These are phyloP conservation scores for Belgica antarctica DNA, from an alignment of 2,888 invertebrate species.

Conservation along the genomic window DNA sequence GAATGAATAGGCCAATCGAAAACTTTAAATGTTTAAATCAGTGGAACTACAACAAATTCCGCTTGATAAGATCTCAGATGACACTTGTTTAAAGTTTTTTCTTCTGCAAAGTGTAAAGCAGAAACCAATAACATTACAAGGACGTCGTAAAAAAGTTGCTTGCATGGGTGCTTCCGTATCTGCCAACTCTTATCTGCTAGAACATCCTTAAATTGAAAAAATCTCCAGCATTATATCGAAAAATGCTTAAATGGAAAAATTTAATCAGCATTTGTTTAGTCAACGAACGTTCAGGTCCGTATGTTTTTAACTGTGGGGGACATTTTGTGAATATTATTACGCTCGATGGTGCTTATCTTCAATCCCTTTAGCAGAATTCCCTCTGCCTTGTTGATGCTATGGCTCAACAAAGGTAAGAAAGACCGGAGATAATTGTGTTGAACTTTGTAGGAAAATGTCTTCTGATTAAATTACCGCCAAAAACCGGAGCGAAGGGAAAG, in stretches of 20 bases:
- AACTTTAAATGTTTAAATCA: no score
- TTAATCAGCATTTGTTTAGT: background rate
- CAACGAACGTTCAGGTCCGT: background rate
- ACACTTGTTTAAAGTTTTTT: no score
- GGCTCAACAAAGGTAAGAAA: background rate
- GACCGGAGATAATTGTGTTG: background rate
- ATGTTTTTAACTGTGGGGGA: background rate
- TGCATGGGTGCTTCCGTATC: no score
- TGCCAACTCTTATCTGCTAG: no score
- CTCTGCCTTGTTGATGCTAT: background rate
- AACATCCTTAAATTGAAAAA: background rate
- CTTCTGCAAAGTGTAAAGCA: no score
- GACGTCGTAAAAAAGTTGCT: no score
- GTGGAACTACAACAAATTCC: no score
- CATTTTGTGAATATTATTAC: background rate
- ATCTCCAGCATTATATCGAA: background rate
- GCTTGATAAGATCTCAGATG: no score
- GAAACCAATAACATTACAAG: no score
- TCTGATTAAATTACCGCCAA: slow-evolving; percentile 4
- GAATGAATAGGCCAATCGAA: no score
- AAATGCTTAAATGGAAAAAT: background rate
- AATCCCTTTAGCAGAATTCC: background rate
- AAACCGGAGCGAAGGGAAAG: no score
- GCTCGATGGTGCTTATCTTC: background rate
- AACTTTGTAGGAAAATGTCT: background rate